Evolutionary conservation across 2,888 invertebrate genomes (phyloP), one percentile per base, ranked within the genome.

Genomic region (Neoscelio sp.): DNA sequence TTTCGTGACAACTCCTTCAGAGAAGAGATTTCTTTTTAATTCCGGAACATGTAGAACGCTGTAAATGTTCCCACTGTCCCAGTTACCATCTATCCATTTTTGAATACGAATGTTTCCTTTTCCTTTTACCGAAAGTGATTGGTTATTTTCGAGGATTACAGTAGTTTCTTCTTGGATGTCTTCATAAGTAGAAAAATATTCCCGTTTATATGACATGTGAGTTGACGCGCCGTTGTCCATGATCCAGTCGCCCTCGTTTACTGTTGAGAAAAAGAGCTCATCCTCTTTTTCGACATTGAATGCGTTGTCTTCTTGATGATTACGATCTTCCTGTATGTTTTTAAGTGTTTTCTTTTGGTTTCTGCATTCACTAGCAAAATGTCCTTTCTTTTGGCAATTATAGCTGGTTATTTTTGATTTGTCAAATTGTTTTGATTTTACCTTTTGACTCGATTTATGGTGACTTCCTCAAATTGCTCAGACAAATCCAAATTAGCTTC

Each of bases 401-500:
- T 23, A 23, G 23, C 23, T 4, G 3, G 23, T 23, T 23, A 23
- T 6, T 23, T 23, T 23, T 23, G 23, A 23, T 23, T 23, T 23
- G 6, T 23, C 6, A 23, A 23, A 23, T 23, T 23, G 3, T 2
- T 23, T 23, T 4, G 23, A 23, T 23, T 23, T 23, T 4, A 4
- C 6, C 23, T 23, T 23, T 23, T 23, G 23, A 6, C 6, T 23
- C 3, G 6, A 23, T 6, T 23, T 23, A 23, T 6, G 3, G 6
- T 23, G 23, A 23, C 23, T n/a, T 17, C 12, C 26, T 58, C 42
- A 13, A 40, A n/a, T 10, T 58, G 17, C 28, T 58, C 28, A 26
- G 5, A 42, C 6, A 30, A 42, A 10, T 10, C 30, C 28, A 42
- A 10, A 1, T 15, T 40, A 1, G 42, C 26, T 42, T 58, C 42